Percentiles rank a stretch among this genome's conserved stretches.
Conservation (phyloP, 2,888 invertebrate species). For the Pinctada fucata region DNA sequence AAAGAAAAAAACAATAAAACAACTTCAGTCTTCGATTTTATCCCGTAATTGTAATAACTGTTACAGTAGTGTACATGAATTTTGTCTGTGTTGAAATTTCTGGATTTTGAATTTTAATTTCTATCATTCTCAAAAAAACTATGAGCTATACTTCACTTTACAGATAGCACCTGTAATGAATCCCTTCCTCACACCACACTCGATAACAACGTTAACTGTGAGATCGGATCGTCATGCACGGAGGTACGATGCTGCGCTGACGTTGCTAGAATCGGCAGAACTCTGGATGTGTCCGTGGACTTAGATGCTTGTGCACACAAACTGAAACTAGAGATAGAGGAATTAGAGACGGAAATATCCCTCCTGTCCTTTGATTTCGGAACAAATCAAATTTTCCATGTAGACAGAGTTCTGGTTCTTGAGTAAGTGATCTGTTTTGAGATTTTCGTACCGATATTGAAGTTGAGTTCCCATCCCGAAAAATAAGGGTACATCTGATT, state of each 20-base stretch:
- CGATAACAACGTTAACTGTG: slow-evolving; percentile 10
- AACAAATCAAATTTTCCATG: slow-evolving; percentile 23
- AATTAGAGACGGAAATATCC: slow-evolving; percentile 30
- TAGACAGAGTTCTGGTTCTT: slow-evolving; percentile 20
- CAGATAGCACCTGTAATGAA: neutral
- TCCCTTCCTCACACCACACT: neutral
- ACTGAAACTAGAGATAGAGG: slow-evolving; percentile 24
- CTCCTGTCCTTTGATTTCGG: slow-evolving; percentile 39
- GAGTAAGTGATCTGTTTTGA: slow-evolving; percentile 18
- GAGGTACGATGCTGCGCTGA: slow-evolving; percentile 38
- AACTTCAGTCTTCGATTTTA: too few relatives aligned
- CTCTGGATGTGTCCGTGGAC: slow-evolving; percentile 10
- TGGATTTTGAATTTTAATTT: too few relatives aligned
- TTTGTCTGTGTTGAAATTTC: too few relatives aligned
- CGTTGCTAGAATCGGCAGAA: slow-evolving; percentile 26
- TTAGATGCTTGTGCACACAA: slow-evolving; percentile 25
- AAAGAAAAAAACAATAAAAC: too few relatives aligned
- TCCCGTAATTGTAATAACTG: too few relatives aligned
- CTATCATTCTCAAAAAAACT: too few relatives aligned
- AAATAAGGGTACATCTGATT: too few relatives aligned
- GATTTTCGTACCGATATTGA: neutral
- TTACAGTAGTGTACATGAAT: too few relatives aligned
- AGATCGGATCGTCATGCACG: slow-evolving; percentile 29
- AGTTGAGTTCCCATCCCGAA: too few relatives aligned
- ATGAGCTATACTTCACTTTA: too few relatives aligned